Percentiles rank a stretch among this genome's conserved stretches.
Conservation (phyloP, 2,888 invertebrate genomes). For the Acheta domesticus region DNA sequence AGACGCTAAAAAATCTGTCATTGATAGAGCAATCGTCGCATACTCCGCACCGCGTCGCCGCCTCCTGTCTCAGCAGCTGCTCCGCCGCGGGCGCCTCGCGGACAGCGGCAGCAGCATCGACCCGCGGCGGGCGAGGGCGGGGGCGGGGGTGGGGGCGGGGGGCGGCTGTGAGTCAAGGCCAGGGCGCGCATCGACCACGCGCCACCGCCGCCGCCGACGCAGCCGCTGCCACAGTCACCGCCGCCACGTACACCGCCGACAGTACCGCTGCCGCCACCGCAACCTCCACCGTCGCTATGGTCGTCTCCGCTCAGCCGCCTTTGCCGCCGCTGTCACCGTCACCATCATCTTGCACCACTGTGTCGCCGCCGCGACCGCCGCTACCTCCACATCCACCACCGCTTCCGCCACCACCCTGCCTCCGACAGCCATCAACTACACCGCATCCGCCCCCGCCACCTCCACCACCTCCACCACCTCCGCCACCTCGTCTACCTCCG, state of each 20-base stretch:
- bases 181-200: background rate
- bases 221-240: background rate
- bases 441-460: no score
- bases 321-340: no score
- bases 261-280: background rate
- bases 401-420: no score
- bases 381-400: no score
- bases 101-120: background rate
- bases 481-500: no score
- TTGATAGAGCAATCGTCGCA: no score
- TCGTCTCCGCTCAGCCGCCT: background rate
- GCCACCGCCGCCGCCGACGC: background rate
- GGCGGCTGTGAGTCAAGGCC: constrained; percentile 4
- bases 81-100: background rate
- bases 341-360: no score
- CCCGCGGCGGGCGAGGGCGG: background rate
- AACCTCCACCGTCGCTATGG: background rate
- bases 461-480: no score
- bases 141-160: background rate
- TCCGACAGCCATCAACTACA: no score
- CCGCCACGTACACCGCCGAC: background rate
- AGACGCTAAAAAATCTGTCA: no score
- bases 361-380: no score
- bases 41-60: no score
- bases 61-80: background rate